Evolutionary conservation across 2,113 vertebrate genomes (phyloP), one percentile per base, ranked within the genome.

Genomic region (Cyanoramphus novaezelandiae): DNA sequence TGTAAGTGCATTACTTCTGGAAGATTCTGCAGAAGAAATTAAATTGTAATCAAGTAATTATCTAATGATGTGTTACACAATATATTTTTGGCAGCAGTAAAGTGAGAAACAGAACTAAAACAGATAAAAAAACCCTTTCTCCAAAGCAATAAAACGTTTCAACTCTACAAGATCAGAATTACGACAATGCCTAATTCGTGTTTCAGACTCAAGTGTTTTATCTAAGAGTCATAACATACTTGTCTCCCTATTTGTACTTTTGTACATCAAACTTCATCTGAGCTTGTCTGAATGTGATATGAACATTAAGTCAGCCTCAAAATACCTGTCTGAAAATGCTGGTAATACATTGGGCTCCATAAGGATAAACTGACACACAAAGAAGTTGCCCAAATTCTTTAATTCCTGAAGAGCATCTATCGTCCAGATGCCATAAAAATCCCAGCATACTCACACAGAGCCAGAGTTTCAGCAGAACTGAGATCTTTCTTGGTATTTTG

Each of bases 21-120:
- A 94, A 91, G 39, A 82, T 74, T 92, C 43, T 87, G 39, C 28
- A 59, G n/a, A 93, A 94, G 46, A 80, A 94, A 95, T 82, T 75
- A 92, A 94, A 93, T 75, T 81, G 71, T 90, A 94, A 95, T 96
- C 65, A 95, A 88, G 57, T 85, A 95, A 95, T 96, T 95, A 93
- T 68, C 83, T 94, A 95, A 95, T 92, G 90, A 94, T 33, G 65
- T 91, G 68, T 93, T 88, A 90, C 47, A 59, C 60, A 81, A 86
- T 70, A 59, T n/a, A 83, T 81, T 96, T 65, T 93, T n/a, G 10
- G 28, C 41, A 83, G 59, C 62, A 89, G 28, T 71, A 74, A 91
- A 94, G 25, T 27, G n/a, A 75, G 67, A 76, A 65, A 75, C 35
- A 63, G 59, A 85, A 79, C 23, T 44, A 75, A 69, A 77, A 37